Evolutionary conservation across 2,113 vertebrate genomes (phyloP).

Genomic region (Solenodon paradoxus): DNA sequence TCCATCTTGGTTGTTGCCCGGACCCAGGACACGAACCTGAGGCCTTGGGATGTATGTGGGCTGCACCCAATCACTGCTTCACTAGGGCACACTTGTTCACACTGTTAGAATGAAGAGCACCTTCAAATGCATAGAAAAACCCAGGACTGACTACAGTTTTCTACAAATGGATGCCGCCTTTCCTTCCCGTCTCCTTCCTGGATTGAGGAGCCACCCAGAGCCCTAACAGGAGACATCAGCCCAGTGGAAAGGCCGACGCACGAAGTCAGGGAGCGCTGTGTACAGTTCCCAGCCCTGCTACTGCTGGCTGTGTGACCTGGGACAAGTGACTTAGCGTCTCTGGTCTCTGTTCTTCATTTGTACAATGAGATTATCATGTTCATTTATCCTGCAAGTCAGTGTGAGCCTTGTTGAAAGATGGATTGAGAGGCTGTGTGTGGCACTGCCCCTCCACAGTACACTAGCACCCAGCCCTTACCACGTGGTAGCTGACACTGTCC

Average conservation of each 20-base stretch:
- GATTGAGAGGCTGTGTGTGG: not conserved
- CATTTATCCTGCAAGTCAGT: too few relatives aligned
- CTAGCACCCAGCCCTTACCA: not conserved
- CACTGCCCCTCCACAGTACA: not conserved
- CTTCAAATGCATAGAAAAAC: too few relatives aligned
- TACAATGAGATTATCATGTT: not conserved
- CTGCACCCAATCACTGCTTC: too few relatives aligned
- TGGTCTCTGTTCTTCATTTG: not conserved
- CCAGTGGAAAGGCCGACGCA: rapidly evolving
- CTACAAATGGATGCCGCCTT: not conserved
- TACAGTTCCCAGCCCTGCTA: not conserved
- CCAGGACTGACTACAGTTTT: not conserved
- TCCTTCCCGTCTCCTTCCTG: not conserved
- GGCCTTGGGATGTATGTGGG: too few relatives aligned
- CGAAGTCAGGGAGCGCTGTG: not conserved
- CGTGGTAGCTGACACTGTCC: rapidly evolving
- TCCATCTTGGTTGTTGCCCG: too few relatives aligned
- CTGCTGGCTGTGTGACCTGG: not conserved
- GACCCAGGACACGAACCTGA: too few relatives aligned
- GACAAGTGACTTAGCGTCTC: not conserved
- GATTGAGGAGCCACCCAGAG: not conserved
- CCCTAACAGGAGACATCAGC: not conserved
- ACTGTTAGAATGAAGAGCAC: too few relatives aligned
- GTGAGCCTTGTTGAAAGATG: not conserved
- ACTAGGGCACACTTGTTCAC: too few relatives aligned